Evolutionary conservation across 1,140 invertebrate genomes (phyloP).

Genomic region (Drosophila suzukii): DNA sequence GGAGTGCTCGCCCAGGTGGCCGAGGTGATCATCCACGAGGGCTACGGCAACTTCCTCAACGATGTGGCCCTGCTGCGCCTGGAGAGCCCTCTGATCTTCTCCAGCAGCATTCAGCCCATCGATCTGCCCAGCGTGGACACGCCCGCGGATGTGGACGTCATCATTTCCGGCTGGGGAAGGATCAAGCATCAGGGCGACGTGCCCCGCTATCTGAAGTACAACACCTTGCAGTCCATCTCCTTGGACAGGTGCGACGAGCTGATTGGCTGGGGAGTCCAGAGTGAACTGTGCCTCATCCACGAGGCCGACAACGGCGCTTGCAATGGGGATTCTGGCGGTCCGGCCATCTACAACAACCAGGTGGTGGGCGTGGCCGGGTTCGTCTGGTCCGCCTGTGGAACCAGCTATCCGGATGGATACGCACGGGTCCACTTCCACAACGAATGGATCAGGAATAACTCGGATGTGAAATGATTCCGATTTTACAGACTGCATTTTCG

Average conservation of each 20-base stretch:
- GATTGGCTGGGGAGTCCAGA: constrained; percentile 33
- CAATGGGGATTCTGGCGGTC: constrained; percentile 73
- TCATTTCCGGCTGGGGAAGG: constrained; percentile 86
- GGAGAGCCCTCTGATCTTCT: constrained; percentile 70
- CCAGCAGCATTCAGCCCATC: constrained; percentile 75
- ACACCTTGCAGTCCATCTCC: constrained; percentile 54
- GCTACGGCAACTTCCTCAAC: constrained; percentile 77
- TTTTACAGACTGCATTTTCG: not conserved
- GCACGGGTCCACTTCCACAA: constrained; percentile 84
- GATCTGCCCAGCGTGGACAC: constrained; percentile 62
- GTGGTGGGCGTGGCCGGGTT: constrained; percentile 74
- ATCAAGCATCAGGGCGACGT: constrained; percentile 58
- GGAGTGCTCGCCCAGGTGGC: constrained; percentile 50
- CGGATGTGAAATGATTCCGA: not conserved
- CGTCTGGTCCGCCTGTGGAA: constrained; percentile 60
- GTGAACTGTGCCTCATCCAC: constrained; percentile 64
- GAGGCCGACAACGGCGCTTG: constrained; percentile 60
- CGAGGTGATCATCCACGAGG: constrained; percentile 75
- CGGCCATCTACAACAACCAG: constrained; percentile 65
- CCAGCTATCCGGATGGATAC: constrained; percentile 86
- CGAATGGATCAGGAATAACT: constrained; percentile 83
- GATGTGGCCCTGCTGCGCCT: constrained; percentile 85
- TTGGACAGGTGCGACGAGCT: constrained; percentile 22
- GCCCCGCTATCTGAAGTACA: constrained; percentile 65
- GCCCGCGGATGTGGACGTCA: constrained; percentile 48